Percentiles rank a stretch among this genome's conserved stretches.
These are phyloP conservation scores for Nestor notabilis DNA, from an alignment of 2,113 vertebrate genomes.

Conservation along the genomic window DNA sequence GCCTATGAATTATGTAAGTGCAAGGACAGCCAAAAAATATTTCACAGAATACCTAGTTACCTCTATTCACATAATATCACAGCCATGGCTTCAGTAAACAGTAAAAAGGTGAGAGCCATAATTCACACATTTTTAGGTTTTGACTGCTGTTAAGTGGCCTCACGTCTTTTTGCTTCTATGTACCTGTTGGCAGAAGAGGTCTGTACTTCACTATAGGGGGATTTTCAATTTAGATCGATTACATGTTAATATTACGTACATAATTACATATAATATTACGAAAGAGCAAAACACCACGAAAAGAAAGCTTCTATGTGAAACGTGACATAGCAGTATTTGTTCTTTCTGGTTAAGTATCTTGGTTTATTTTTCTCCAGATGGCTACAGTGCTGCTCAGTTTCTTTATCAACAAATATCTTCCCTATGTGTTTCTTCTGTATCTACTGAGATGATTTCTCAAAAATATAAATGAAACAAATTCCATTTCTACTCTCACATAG, in stretches of 20 bases:
- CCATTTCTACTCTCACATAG: background rate
- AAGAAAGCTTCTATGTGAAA: background rate
- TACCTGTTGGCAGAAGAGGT: background rate
- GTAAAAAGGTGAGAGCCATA: background rate
- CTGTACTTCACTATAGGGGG: background rate
- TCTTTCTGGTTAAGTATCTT: background rate
- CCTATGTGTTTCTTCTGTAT: background rate
- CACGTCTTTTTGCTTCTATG: background rate
- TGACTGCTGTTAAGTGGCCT: background rate
- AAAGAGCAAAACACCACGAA: background rate
- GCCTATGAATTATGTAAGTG: background rate
- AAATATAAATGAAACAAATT: background rate
- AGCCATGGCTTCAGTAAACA: background rate
- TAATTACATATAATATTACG: background rate
- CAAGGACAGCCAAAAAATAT: background rate
- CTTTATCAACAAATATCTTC: background rate
- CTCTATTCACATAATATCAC: background rate
- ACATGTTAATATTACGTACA: background rate
- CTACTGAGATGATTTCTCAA: background rate
- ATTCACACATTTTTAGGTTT: background rate
- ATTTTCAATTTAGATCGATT: background rate
- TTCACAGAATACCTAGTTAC: background rate
- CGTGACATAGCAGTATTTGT: background rate
- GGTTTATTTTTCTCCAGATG: background rate
- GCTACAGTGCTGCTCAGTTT: background rate